A percentile compares a stretch with the other conserved stretches of the same genome.
phyloP scores from a whole-genome alignment of 1,140 invertebrate species.

The Orussus abietinus region DNA sequence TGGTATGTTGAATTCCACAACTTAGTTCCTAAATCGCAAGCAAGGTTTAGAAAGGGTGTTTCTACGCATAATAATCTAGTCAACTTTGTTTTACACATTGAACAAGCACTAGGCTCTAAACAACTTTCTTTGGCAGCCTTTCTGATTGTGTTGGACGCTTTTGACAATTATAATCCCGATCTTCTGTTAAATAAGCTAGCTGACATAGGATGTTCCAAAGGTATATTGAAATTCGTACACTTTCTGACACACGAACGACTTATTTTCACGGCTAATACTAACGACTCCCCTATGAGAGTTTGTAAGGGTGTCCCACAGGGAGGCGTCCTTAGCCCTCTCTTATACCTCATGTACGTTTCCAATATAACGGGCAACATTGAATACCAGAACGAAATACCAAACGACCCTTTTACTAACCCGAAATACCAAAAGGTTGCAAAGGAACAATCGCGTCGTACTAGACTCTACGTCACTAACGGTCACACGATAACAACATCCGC shows the following conservation, averaged over 20 bases:
- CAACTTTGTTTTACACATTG: neutral
- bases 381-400: too few species aligned
- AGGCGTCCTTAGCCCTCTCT: conserved; percentile 15
- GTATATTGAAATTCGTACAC: conserved; percentile 12
- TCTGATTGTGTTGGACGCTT: conserved; percentile 8
- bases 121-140: conserved; percentile 4
- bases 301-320: conserved; percentile 24
- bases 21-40: conserved; percentile 2
- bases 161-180: conserved; percentile 11
- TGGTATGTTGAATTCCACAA: neutral
- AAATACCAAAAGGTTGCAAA: too few species aligned
- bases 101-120: neutral
- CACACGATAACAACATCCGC: too few species aligned
- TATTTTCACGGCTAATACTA: neutral
- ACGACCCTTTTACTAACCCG: too few species aligned
- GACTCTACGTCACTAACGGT: too few species aligned
- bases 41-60: conserved; percentile 7
- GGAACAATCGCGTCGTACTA: too few species aligned
- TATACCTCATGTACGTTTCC: conserved; percentile 18
- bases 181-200: conserved; percentile 13
- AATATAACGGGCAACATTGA: conserved; percentile 11
- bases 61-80: conserved; percentile 5
- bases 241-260: conserved; percentile 7
- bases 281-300: neutral
- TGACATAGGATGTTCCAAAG: conserved; percentile 3